Evolutionary conservation across 2,888 invertebrate genomes (phyloP), one percentile per base, ranked within the genome.

Genomic region (Lasioglossum figueresi): DNA sequence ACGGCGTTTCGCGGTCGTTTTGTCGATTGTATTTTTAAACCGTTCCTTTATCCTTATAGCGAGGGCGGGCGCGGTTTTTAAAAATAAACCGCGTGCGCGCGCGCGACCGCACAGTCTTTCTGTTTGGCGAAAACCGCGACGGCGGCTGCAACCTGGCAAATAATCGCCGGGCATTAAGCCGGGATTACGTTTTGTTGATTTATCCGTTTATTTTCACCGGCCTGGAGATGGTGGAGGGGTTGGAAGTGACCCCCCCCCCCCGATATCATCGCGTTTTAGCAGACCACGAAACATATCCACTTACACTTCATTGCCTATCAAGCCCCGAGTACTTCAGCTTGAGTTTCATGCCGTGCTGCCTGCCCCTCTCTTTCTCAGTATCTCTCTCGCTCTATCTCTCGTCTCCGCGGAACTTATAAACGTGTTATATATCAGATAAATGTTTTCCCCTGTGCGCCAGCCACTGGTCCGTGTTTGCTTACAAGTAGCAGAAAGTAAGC

Each of bases 361-460:
- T 12, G 12, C 12, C 56, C n/a, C 52, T 52, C 52, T 52, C 52
- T 52, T 0, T 52, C 16, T 23, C 56, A 23, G 23, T 10, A 1
- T 19, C 48, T 48, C 23, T 52, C 52, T 23, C 52, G 2, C 52
- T 52, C 52, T n/a, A 23, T 80, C 79, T 86, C 88, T 82, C 90
- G 82, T 85, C 84, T 91, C 79, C 77, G 79, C 79, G 79, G 71
- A 88, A 83, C 88, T 86, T 90, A 85, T 83, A 85, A 90, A 89
- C 86, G 88, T 86, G 87, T 82, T 90, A 88, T 90, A 84, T 86
- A 91, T 90, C 91, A 91, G 90, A 90, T 90, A 91, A 90, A 91
- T 80, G 90, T 85, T 89, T 82, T 76, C 90, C 84, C 83, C 77
- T 76, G 56, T 48, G 81, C 79, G 40, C 31, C 52, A 88, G 74